Evolutionary conservation across 2,888 invertebrate species (phyloP).

Genomic region (Plusia festucae): DNA sequence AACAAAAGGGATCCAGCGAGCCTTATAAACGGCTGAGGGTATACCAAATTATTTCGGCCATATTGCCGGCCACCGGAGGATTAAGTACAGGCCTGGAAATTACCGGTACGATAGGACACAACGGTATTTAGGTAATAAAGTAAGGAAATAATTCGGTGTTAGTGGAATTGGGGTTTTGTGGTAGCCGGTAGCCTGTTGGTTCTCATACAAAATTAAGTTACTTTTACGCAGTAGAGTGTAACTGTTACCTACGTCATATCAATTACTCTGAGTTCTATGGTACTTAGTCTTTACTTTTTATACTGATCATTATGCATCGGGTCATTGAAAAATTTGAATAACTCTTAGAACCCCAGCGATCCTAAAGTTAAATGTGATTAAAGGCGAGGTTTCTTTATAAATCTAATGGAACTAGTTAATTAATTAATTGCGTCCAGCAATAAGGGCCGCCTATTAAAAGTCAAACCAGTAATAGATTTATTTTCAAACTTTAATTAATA

Average conservation of each 20-base stretch:
- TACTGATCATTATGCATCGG: not conserved
- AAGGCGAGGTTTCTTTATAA: no score
- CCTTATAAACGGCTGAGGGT: conserved; percentile 70
- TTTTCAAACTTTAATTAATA: no score
- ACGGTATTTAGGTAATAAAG: conserved; percentile 49
- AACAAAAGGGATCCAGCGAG: conserved; percentile 74
- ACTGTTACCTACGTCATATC: not conserved
- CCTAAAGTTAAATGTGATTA: no score
- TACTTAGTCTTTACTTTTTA: not conserved
- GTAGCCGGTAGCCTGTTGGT: not conserved
- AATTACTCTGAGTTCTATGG: not conserved
- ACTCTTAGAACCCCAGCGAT: no score
- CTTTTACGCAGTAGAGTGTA: not conserved
- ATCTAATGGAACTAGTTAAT: no score
- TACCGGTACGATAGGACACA: conserved; percentile 27
- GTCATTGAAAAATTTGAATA: no score
- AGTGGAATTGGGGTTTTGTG: conserved; percentile 20
- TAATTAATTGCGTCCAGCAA: no score
- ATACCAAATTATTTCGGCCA: conserved; percentile 77
- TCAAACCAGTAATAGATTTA: no score
- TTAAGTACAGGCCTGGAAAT: conserved; percentile 57
- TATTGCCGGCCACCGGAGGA: conserved; percentile 74
- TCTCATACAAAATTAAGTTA: not conserved
- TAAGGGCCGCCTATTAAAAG: no score
- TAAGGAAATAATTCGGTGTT: conserved; percentile 33